A percentile compares a stretch with the other conserved stretches of the same genome.
These are phyloP conservation scores for Triplophysa yarkandensis DNA, from an alignment of 2,797 vertebrate species.

Conservation along the genomic window DNA sequence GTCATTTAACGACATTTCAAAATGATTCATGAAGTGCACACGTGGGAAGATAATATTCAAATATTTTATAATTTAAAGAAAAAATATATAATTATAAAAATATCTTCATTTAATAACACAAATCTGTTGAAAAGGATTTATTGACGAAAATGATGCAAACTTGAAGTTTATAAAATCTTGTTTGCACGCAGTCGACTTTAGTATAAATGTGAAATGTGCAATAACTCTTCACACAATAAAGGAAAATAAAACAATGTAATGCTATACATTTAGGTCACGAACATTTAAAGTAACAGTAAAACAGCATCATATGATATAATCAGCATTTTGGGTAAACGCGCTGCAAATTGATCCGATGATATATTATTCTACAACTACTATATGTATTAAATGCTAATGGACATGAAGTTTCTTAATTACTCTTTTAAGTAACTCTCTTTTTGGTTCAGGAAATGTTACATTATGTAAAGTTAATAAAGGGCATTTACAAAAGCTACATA, in stretches of 20 bases:
- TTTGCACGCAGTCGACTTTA: constrained; percentile 15
- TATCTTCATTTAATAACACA: constrained; percentile 1
- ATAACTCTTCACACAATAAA: constrained; percentile 2
- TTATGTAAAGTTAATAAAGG: constrained; percentile 14
- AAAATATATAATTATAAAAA: too few relatives aligned
- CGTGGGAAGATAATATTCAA: too few relatives aligned
- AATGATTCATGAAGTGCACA: too few relatives aligned
- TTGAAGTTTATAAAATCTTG: constrained; percentile 20
- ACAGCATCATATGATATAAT: not conserved
- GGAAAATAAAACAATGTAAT: not conserved
- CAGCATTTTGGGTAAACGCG: not conserved
- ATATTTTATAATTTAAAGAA: too few relatives aligned
- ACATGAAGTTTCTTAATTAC: not conserved
- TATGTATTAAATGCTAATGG: not conserved
- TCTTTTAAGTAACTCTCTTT: constrained; percentile 11
- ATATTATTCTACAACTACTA: not conserved
- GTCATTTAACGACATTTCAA: too few relatives aligned
- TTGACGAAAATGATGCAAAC: constrained; percentile 23
- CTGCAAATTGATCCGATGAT: not conserved
- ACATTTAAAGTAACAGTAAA: too few relatives aligned
- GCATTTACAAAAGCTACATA: not conserved
- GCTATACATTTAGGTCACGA: not conserved
- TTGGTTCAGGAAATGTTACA: constrained; percentile 12
- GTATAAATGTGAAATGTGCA: not conserved
- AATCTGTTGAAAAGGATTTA: constrained; percentile 29